These are phyloP conservation scores for Zoanthus gigantus DNA, from an alignment of 92 coral and sea anemone species.

Conservation along the genomic window DNA sequence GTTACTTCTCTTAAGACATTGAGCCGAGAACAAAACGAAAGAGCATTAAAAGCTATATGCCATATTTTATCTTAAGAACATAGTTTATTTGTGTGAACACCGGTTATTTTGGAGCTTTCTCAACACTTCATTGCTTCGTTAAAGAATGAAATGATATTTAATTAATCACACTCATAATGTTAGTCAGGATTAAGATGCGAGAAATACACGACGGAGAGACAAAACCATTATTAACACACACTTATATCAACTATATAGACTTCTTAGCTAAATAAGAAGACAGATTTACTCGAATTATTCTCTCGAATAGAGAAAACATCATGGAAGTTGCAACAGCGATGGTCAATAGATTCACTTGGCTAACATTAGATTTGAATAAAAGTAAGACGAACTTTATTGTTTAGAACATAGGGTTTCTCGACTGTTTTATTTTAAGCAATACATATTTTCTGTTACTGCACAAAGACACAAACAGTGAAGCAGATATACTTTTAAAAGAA, in stretches of 20 bases:
- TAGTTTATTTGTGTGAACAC: constrained; percentile 23
- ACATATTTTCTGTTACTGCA: constrained; percentile 24
- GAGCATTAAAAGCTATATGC: background rate
- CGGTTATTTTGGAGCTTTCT: constrained; percentile 40
- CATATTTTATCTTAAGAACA: constrained; percentile 4
- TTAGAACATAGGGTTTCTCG: constrained; percentile 27
- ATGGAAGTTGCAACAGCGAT: constrained; percentile 31
- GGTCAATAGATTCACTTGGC: constrained; percentile 53
- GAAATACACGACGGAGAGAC: constrained; percentile 82
- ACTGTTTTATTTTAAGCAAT: constrained; percentile 10
- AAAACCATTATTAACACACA: constrained; percentile 93
- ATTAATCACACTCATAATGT: constrained; percentile 85
- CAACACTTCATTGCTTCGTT: constrained; percentile 67
- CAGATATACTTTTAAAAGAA: constrained; percentile 10
- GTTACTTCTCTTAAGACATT: background rate
- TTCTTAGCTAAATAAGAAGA: constrained; percentile 82
- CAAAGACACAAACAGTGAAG: constrained; percentile 51
- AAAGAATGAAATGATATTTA: constrained; percentile 73
- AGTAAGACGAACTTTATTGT: constrained; percentile 50
- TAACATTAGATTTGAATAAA: constrained; percentile 63
- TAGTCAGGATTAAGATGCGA: constrained; percentile 82
- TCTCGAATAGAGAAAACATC: constrained; percentile 66
- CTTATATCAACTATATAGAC: constrained; percentile 81
- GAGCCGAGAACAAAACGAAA: background rate
- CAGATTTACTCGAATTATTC: constrained; percentile 85